Conservation (phyloP, 2,888 invertebrate species). For the Polyploca ridens region DNA sequence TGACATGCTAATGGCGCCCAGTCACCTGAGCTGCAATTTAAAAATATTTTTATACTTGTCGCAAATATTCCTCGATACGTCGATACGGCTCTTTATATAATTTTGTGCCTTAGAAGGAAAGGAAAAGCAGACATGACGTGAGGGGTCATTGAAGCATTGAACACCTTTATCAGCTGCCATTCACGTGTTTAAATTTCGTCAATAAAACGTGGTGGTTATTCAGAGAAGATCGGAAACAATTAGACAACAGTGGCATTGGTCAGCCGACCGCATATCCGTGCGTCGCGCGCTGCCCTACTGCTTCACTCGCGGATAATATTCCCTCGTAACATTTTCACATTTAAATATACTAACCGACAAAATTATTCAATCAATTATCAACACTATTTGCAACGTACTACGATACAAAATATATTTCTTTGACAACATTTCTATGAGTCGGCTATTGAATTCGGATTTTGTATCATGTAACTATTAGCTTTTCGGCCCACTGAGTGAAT, state of each 20-base stretch:
- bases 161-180: slow-evolving; percentile 61
- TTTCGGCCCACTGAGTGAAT: slow-evolving; percentile 44
- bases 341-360: slow-evolving; percentile 34
- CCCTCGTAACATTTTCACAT: slow-evolving; percentile 43
- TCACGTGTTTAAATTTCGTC: slow-evolving; percentile 77
- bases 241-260: slow-evolving; percentile 79
- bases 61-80: slow-evolving; percentile 27
- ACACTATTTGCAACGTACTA: slow-evolving; percentile 22
- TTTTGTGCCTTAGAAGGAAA: slow-evolving; percentile 11
- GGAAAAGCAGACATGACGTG: slow-evolving; percentile 29
- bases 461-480: slow-evolving; percentile 45
- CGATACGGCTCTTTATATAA: slow-evolving; percentile 22
- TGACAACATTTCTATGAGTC: slow-evolving; percentile 13
- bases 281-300: slow-evolving; percentile 67
- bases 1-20: slow-evolving; percentile 65
- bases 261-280: slow-evolving; percentile 81
- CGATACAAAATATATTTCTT: neutral
- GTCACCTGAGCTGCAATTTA: slow-evolving; percentile 55
- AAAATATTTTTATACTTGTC: slow-evolving; percentile 30
- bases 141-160: slow-evolving; percentile 52
- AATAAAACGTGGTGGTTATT: slow-evolving; percentile 74
- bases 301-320: slow-evolving; percentile 66
- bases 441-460: slow-evolving; percentile 35
- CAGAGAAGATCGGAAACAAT: slow-evolving; percentile 82
- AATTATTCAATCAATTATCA: slow-evolving; percentile 22